Conservation (phyloP, 2,113 vertebrate species). For the Mungos mungo region DNA sequence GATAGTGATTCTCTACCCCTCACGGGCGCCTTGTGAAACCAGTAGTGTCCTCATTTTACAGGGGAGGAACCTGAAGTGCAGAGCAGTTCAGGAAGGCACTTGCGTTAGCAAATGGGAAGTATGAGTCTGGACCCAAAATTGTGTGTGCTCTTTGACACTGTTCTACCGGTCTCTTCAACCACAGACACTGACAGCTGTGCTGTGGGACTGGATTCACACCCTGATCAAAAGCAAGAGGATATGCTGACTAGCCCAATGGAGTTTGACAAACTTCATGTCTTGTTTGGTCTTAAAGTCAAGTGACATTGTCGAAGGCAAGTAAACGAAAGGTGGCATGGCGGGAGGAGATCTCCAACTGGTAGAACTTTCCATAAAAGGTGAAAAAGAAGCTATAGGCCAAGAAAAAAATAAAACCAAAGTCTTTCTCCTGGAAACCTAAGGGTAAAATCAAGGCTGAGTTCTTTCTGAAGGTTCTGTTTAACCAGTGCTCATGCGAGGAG, state of each 20-base stretch:
- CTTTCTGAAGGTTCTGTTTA: neutral
- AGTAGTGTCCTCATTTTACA: neutral
- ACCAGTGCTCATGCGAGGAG: neutral
- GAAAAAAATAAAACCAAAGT: neutral
- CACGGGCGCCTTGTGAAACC: neutral
- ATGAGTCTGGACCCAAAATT: neutral
- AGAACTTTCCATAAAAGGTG: neutral
- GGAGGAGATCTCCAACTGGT: neutral
- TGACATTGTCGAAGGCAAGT: constrained; percentile 7
- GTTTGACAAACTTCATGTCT: neutral
- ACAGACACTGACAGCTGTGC: neutral
- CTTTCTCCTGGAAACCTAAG: constrained; percentile 7
- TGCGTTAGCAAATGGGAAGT: neutral
- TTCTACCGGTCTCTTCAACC: accelerated
- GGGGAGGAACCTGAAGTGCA: neutral
- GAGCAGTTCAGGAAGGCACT: neutral
- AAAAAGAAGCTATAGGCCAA: neutral
- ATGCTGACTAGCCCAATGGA: neutral
- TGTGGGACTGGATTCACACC: neutral
- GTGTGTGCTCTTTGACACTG: neutral
- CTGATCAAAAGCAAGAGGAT: neutral
- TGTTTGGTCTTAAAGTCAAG: constrained; percentile 13
- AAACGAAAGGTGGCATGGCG: neutral
- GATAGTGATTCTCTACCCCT: neutral
- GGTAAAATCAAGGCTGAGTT: constrained; percentile 16